phyloP scores from a whole-genome alignment of 2,113 vertebrate genomes.

The Eclectus roratus region DNA sequence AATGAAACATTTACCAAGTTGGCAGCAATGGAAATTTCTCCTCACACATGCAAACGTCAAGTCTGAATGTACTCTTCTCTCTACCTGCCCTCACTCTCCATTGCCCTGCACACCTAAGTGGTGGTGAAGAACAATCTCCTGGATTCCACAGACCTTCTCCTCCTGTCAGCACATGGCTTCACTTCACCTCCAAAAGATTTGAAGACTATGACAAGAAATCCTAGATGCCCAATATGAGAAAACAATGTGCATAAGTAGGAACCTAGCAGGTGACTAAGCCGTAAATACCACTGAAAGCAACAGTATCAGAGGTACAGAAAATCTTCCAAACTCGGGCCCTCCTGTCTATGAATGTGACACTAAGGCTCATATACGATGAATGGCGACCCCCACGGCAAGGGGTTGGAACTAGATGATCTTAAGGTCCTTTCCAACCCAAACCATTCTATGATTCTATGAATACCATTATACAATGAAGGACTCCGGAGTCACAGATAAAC shows the following conservation, averaged over 20 bases:
- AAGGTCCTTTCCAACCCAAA: neutral
- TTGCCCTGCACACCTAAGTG: neutral
- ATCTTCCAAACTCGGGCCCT: neutral
- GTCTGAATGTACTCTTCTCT: conserved; percentile 16
- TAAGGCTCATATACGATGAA: rapidly evolving
- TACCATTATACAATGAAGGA: neutral
- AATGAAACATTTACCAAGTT: conserved; percentile 65
- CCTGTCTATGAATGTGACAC: rapidly evolving
- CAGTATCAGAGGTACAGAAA: rapidly evolving
- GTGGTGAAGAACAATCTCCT: neutral
- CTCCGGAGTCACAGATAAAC: neutral
- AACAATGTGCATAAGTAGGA: rapidly evolving
- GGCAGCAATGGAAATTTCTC: conserved; percentile 38
- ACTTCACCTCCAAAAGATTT: neutral
- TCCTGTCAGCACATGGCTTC: neutral
- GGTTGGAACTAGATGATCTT: neutral
- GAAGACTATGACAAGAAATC: neutral
- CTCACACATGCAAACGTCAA: neutral
- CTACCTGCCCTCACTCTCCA: neutral
- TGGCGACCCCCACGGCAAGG: neutral
- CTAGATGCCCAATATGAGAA: rapidly evolving
- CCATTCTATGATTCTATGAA: neutral
- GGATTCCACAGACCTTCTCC: neutral
- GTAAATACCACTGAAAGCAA: neutral
- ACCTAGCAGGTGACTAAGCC: rapidly evolving